Base-by-base conservation (phyloP, 2,888 invertebrate species). In the Anthrax anthrax region DNA sequence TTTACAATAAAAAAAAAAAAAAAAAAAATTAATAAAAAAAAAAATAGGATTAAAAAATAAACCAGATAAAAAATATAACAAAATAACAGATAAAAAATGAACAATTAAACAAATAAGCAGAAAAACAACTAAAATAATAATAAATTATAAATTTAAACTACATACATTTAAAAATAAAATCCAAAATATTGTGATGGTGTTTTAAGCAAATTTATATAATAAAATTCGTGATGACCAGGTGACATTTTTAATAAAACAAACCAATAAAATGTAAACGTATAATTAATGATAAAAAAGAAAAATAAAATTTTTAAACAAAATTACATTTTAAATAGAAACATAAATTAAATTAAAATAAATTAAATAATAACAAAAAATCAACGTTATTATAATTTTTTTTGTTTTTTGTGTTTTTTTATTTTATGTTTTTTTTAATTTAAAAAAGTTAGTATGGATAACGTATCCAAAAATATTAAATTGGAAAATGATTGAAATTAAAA, bases 171-270 rank as follows among this genome's bases (percentile, higher is more conserved):
- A 42, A 47, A 39, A 46, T 47, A 43, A 44, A 43, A 46, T 36
- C 44, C 49, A 46, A 49, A 47, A 40, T 47, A 46, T 52, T 52
- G 48, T 52, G 53, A 51, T 53, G 42, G 50, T 51, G 41, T 46
- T 46, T 32, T 46, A 37, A 46, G 45, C 41, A 41, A 41, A 23
- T 34, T 40, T 43, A 17, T 37, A 38, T 32, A 44, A 17, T 37
- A 17, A 4, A 37, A 17, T 10, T 39, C 32, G 39, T 41, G 16
- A 46, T 41, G 41, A 46, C 37, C 37, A 46, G 45, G 41, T 46
- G 41, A 46, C 41, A 46, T 23, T n/a, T 17, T 37, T 17, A 16
- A 37, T 17, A n/a, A 16, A 37, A 37, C 1, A 37, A 37, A 16
- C 3, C 3, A 12, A 32, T 12, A 12, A 32, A 12, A 32, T 4